These are phyloP conservation scores for Brachylomia viminalis DNA, from an alignment of 2,888 invertebrate species.

Conservation along the genomic window DNA sequence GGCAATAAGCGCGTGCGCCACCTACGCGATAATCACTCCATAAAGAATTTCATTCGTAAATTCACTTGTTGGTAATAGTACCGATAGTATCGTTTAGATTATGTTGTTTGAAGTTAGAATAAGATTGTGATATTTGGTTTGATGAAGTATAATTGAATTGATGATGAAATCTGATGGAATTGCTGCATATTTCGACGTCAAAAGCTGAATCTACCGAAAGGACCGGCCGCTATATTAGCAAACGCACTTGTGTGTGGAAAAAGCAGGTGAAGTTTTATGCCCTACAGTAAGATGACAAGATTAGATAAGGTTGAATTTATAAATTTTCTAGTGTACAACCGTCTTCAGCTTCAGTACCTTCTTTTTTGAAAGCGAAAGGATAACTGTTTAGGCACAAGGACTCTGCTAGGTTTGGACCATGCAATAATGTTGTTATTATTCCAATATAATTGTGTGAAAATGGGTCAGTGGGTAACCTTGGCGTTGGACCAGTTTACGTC, in stretches of 20 bases:
- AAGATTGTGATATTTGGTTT: slow-evolving; percentile 31
- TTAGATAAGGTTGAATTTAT: neutral
- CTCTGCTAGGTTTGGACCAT: too few species aligned
- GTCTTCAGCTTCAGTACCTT: neutral
- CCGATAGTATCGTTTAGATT: slow-evolving; percentile 34
- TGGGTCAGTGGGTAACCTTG: slow-evolving; percentile 41
- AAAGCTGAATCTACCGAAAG: neutral
- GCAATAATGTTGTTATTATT: neutral
- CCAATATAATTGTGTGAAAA: slow-evolving; percentile 2
- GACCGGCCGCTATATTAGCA: neutral
- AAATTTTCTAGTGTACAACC: neutral
- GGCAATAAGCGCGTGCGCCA: slow-evolving; percentile 73
- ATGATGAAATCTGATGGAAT: slow-evolving; percentile 38
- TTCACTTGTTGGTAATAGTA: slow-evolving; percentile 53
- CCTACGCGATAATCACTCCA: slow-evolving; percentile 66
- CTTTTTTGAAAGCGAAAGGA: neutral
- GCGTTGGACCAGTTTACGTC: slow-evolving; percentile 12
- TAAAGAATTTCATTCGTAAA: slow-evolving; percentile 52
- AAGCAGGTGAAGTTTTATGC: neutral
- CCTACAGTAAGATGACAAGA: too few species aligned
- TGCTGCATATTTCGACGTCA: neutral
- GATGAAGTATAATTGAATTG: slow-evolving; percentile 45
- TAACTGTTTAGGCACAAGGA: neutral
- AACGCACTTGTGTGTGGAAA: neutral
- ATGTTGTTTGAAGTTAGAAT: slow-evolving; percentile 14